These are phyloP conservation scores for Antennarius striatus DNA, from an alignment of 2,113 vertebrate genomes.

Conservation along the genomic window DNA sequence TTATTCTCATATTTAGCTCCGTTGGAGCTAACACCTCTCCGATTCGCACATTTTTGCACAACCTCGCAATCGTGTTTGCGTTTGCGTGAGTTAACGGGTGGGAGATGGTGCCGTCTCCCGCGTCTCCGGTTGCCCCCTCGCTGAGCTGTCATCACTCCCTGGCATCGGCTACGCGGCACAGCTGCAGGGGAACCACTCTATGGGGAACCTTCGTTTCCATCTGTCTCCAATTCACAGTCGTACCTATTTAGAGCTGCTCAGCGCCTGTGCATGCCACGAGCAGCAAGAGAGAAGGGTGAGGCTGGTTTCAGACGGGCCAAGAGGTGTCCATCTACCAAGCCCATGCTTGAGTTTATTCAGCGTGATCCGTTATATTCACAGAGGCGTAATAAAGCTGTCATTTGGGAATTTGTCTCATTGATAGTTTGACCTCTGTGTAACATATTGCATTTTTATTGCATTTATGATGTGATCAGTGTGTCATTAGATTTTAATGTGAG, in stretches of 20 bases:
- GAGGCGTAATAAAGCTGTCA: neutral
- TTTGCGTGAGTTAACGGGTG: conserved; percentile 20
- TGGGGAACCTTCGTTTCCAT: conserved; percentile 81
- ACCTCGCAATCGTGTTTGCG: conserved; percentile 6
- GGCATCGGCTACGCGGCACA: conserved; percentile 74
- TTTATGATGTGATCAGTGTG: conserved; percentile 17
- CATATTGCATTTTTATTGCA: conserved; percentile 9
- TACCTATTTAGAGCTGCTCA: conserved; percentile 79
- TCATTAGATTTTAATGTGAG: conserved; percentile 15
- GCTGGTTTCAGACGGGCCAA: conserved; percentile 46
- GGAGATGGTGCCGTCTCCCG: conserved; percentile 50
- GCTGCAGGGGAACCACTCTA: conserved; percentile 81
- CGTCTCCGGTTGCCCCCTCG: conserved; percentile 69
- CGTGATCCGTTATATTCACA: neutral
- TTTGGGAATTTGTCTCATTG: conserved; percentile 21
- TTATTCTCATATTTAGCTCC: conserved; percentile 4
- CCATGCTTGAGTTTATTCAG: conserved; percentile 13
- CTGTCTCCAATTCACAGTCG: conserved; percentile 81
- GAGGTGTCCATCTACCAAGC: conserved; percentile 21
- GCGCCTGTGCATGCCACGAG: conserved; percentile 69
- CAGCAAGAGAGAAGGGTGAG: conserved; percentile 50
- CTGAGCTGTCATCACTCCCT: conserved; percentile 79
- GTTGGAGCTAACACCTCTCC: conserved; percentile 62
- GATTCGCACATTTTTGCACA: conserved; percentile 58
- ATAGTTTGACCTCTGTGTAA: conserved; percentile 3